Evolutionary conservation across 2,888 invertebrate species (phyloP).

Genomic region (Dryomyza anilis): DNA sequence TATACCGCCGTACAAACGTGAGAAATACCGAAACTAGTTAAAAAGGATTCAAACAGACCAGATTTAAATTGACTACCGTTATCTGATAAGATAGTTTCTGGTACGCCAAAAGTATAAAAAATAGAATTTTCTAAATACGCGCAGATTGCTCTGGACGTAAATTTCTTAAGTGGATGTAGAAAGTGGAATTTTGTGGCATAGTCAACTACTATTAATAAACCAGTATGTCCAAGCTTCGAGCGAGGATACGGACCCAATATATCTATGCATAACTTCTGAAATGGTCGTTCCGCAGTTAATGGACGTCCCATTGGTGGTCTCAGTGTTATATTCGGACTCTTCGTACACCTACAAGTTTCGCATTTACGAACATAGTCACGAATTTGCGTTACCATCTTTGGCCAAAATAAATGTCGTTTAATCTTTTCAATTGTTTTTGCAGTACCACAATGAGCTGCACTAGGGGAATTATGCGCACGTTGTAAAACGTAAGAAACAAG

Average conservation of each 20-base stretch:
- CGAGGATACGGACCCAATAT: too few relatives aligned
- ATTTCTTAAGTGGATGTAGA: too few relatives aligned
- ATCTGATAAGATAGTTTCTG: not conserved
- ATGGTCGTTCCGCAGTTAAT: not conserved
- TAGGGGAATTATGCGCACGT: not conserved
- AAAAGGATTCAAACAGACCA: not conserved
- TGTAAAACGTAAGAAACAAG: not conserved
- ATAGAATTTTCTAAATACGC: not conserved
- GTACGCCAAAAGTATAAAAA: not conserved
- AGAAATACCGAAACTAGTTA: not conserved
- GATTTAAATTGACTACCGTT: not conserved
- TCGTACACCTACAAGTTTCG: too few relatives aligned
- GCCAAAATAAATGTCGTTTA: not conserved
- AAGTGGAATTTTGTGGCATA: too few relatives aligned
- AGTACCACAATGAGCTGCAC: not conserved
- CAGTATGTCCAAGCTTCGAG: too few relatives aligned
- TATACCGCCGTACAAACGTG: too few relatives aligned
- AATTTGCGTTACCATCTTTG: too few relatives aligned
- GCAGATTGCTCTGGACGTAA: not conserved
- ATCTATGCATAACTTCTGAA: not conserved
- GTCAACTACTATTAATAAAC: too few relatives aligned
- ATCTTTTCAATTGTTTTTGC: not conserved
- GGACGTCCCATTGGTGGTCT: not conserved
- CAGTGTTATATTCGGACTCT: not conserved
- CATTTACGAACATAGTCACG: too few relatives aligned